A percentile compares a stretch with the other conserved stretches of the same genome.
Conservation (phyloP, 2,888 invertebrate genomes). For the Calliscelio sp. region DNA sequence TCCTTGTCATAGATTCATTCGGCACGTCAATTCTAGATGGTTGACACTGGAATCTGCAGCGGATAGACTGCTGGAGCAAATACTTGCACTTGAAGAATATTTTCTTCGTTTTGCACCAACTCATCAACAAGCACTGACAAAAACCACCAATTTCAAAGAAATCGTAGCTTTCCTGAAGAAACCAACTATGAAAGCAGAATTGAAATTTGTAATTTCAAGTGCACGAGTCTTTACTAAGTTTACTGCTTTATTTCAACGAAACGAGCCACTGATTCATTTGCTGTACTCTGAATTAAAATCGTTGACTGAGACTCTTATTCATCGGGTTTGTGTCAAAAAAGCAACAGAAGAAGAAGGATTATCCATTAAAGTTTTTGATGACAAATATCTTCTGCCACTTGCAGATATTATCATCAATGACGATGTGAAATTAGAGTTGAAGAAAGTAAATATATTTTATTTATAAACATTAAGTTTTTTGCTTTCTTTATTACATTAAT, state of each 20-base stretch:
- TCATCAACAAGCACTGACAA: neutral
- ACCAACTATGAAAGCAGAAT: constrained; percentile 42
- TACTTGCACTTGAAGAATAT: constrained; percentile 42
- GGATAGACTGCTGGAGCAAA: constrained; percentile 50
- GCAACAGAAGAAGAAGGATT: constrained; percentile 23
- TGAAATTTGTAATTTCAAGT: constrained; percentile 50
- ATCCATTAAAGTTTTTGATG: constrained; percentile 2
- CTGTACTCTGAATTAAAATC: constrained; percentile 43
- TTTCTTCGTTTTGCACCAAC: constrained; percentile 26
- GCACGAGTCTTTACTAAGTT: constrained; percentile 38
- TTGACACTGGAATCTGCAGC: constrained; percentile 42
- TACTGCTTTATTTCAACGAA: constrained; percentile 59
- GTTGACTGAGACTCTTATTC: constrained; percentile 34
- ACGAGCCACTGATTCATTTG: constrained; percentile 69
- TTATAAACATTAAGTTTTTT: constrained; percentile 9
- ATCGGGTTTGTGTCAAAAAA: constrained; percentile 20
- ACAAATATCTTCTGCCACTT: constrained; percentile 21
- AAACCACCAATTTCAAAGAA: constrained; percentile 21
- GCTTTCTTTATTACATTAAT: constrained; percentile 1
- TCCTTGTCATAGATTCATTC: constrained; percentile 47
- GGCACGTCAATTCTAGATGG: constrained; percentile 57
- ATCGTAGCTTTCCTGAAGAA: constrained; percentile 20
- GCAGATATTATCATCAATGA: constrained; percentile 22
- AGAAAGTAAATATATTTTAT: constrained; percentile 36
- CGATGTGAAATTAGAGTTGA: constrained; percentile 7